These are phyloP conservation scores for Platichthys stellatus DNA, from an alignment of 2,113 vertebrate species.

Conservation along the genomic window DNA sequence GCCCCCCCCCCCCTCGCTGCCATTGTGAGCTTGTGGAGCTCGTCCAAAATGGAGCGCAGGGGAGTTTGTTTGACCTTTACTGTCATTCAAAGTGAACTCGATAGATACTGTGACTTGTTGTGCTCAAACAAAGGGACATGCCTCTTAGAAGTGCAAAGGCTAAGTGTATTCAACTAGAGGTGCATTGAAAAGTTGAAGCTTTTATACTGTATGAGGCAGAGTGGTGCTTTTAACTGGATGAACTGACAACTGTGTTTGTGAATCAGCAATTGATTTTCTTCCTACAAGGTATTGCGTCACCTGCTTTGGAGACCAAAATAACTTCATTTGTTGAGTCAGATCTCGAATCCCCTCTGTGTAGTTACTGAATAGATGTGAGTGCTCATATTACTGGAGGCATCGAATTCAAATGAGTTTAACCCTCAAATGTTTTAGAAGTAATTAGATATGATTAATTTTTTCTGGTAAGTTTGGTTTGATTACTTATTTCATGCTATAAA, in stretches of 20 bases:
- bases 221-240: background rate
- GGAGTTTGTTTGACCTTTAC: constrained; percentile 37
- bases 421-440: no score
- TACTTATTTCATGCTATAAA: no score
- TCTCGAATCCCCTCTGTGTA: no score
- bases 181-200: background rate
- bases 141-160: background rate
- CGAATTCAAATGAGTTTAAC: no score
- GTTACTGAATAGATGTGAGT: no score
- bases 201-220: background rate
- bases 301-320: no score
- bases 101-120: constrained; percentile 21
- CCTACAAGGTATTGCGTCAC: background rate
- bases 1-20: constrained; percentile 6
- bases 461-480: no score
- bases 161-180: background rate
- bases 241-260: background rate
- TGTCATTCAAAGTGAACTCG: constrained; percentile 47
- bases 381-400: no score
- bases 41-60: constrained; percentile 46
- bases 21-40: constrained; percentile 59
- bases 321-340: no score
- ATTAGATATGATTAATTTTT: no score
- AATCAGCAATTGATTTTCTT: background rate
- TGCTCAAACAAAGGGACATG: constrained; percentile 21